Evolutionary conservation across 2,113 vertebrate genomes (phyloP).

Genomic region (Calcarius ornatus): DNA sequence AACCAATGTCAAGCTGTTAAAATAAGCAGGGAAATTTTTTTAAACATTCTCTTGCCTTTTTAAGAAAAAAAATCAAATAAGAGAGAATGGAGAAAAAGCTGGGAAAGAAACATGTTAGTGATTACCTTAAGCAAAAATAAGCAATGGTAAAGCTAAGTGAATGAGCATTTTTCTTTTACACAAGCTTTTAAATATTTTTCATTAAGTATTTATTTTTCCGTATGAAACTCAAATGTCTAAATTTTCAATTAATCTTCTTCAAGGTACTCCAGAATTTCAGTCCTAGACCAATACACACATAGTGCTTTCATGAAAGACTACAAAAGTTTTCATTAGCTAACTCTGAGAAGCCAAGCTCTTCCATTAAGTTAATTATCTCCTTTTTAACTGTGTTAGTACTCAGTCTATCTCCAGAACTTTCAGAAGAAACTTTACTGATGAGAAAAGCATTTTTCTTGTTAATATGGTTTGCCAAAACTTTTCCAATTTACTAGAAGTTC

Average conservation of each 20-base stretch:
- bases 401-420: background rate
- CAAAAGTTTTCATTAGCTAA: background rate
- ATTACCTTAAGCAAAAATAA: background rate
- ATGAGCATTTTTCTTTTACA: rapidly evolving
- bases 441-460: background rate
- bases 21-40: rapidly evolving
- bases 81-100: background rate
- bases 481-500: background rate
- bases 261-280: background rate
- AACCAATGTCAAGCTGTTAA: background rate
- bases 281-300: background rate
- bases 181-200: background rate
- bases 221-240: background rate
- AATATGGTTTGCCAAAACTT: background rate
- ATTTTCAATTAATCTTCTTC: background rate
- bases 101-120: background rate
- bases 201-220: background rate
- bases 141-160: background rate
- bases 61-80: background rate
- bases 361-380: background rate
- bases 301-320: background rate
- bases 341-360: background rate
- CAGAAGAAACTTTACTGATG: background rate
- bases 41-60: background rate
- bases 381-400: background rate